Evolutionary conservation across 2,113 vertebrate species (phyloP).

Genomic region (Malurus cyaneus): DNA sequence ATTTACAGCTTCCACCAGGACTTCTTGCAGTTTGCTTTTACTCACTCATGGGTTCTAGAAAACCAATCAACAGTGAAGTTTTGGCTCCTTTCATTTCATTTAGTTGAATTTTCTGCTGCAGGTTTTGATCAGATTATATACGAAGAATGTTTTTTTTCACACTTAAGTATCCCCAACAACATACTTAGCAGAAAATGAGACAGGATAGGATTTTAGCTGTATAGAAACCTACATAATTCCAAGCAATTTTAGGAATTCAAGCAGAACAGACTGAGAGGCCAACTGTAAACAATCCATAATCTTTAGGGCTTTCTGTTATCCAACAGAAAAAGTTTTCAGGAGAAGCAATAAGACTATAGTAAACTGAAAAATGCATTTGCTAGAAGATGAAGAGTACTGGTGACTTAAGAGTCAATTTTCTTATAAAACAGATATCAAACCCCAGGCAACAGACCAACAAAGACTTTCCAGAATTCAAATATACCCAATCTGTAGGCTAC

Average conservation of each 20-base stretch:
- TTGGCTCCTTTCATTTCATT: not conserved
- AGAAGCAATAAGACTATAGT: not conserved
- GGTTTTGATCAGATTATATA: not conserved
- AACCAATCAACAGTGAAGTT: not conserved
- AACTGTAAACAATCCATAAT: not conserved
- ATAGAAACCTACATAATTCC: not conserved
- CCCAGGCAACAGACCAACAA: not conserved
- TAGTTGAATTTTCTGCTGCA: not conserved
- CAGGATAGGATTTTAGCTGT: not conserved
- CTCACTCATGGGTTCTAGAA: not conserved
- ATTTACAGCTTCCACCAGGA: not conserved
- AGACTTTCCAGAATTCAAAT: not conserved
- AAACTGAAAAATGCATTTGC: not conserved
- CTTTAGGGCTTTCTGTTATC: not conserved
- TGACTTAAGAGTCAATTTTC: not conserved
- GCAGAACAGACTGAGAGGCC: not conserved
- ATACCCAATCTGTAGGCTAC: not conserved
- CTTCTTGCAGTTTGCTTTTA: not conserved
- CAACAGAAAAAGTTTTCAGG: not conserved
- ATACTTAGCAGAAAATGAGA: not conserved
- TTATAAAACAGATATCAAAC: not conserved
- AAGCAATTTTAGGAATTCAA: not conserved
- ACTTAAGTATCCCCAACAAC: not conserved
- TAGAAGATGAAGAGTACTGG: not conserved
- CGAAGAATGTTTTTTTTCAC: not conserved